Percentiles rank a stretch among this genome's conserved stretches.
These are phyloP conservation scores for Tiphia femorata DNA, from an alignment of 2,888 invertebrate species.

Conservation along the genomic window DNA sequence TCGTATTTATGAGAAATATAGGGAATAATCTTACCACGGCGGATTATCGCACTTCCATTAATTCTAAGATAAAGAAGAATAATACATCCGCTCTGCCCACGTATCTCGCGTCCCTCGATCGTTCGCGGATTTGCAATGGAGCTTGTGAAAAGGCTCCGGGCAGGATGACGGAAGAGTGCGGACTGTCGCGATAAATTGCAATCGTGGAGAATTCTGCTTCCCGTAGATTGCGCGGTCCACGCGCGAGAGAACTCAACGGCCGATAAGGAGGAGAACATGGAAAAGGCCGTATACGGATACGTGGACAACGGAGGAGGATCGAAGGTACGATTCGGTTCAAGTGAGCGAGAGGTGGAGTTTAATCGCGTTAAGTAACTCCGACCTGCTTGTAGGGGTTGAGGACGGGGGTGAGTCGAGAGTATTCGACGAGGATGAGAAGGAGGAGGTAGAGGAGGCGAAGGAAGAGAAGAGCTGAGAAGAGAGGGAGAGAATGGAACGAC, in stretches of 20 bases:
- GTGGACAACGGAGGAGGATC: slow-evolving; percentile 23
- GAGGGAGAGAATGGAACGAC: slow-evolving; percentile 18
- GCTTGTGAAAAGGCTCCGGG: neutral
- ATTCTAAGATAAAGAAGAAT: no score
- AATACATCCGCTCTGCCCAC: no score
- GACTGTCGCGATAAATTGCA: no score
- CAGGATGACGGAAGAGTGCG: neutral
- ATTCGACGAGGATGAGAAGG: slow-evolving; percentile 33
- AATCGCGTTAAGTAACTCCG: slow-evolving; percentile 58
- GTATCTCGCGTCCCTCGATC: slow-evolving; percentile 1
- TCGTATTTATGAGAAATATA: no score
- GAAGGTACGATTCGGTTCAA: slow-evolving; percentile 33
- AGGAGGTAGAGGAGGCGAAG: slow-evolving; percentile 2
- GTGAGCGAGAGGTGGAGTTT: slow-evolving; percentile 39
- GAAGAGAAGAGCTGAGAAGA: slow-evolving; percentile 11
- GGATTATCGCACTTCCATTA: no score
- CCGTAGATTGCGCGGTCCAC: no score
- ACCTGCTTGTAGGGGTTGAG: slow-evolving; percentile 38
- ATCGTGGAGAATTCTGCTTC: no score
- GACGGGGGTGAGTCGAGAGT: slow-evolving; percentile 34
- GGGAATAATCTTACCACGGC: no score
- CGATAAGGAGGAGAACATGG: slow-evolving; percentile 17
- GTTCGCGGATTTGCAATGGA: no score
- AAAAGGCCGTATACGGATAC: slow-evolving; percentile 20
- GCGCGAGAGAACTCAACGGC: neutral